phyloP scores from a whole-genome alignment of 2,888 invertebrate species.

The Diploptera punctata region DNA sequence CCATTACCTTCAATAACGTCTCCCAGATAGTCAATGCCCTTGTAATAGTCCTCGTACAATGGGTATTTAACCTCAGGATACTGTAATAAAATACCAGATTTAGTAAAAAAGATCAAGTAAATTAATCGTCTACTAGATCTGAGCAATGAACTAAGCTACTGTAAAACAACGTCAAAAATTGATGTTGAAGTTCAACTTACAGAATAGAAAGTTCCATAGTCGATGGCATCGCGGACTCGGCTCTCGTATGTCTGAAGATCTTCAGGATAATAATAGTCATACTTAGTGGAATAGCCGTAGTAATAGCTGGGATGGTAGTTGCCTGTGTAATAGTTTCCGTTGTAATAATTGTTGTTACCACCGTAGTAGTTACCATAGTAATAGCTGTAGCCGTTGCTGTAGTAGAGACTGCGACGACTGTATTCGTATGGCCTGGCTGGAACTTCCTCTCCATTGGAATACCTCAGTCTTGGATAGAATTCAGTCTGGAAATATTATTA shows the following conservation, averaged over 20 bases:
- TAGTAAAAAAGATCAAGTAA: too few relatives aligned
- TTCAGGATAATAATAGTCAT: conserved; percentile 47
- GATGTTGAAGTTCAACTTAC: conserved; percentile 24
- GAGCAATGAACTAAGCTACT: too few relatives aligned
- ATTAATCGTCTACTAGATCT: too few relatives aligned
- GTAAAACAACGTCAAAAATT: too few relatives aligned
- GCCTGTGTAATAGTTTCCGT: conserved; percentile 18
- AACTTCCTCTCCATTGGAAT: conserved; percentile 67
- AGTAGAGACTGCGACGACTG: not conserved
- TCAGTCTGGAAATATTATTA: conserved; percentile 19
- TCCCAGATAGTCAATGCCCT: conserved; percentile 30
- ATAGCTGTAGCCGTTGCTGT: not conserved
- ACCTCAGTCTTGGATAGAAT: conserved; percentile 53
- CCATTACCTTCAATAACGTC: conserved; percentile 52
- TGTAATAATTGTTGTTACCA: conserved; percentile 8
- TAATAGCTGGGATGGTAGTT: conserved; percentile 1
- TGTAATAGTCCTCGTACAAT: conserved; percentile 10
- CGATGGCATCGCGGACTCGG: conserved; percentile 64
- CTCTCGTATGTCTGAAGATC: conserved; percentile 58
- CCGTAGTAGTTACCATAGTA: not conserved
- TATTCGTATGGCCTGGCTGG: conserved; percentile 48
- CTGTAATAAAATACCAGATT: too few relatives aligned
- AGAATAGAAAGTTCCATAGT: conserved; percentile 58
- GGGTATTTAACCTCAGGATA: not conserved
- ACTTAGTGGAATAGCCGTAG: conserved; percentile 9